Base-by-base conservation (phyloP, 2,797 vertebrate species). In the Champsocephalus gunnari region DNA sequence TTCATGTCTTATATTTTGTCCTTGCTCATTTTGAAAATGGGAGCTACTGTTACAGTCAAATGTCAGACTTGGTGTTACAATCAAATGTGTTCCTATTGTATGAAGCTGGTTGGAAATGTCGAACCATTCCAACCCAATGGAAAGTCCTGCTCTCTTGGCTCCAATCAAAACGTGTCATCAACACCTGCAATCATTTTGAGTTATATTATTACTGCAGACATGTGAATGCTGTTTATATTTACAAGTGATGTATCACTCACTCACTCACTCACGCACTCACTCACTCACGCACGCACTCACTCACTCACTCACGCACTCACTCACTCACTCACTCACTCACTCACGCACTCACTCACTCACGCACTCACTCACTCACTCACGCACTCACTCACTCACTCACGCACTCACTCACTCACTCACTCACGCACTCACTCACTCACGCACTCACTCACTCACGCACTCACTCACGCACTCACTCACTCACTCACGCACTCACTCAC, bases 281-380 rank as follows among this genome's bases (percentile, higher is more conserved):
- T 58, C 66, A 53, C n/a, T 65, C 54, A 69, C 10, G 71, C 19
- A 51, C 5, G 2, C 21, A 21, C 21, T 21, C 21, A 21, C 2
- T 34, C n/a, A 55, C 60, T 58, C 66, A 53, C n/a, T 51, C 66
- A 53, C n/a, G 59, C 54, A 70, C 7, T 77, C 19, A 50, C 5
- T 13, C n/a, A 55, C 60, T 53, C 66, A 53, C n/a, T 58, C 66
- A 53, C n/a, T 65, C 54, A 69, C 10, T 77, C 19, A 51, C 5
- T 21, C n/a, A 55, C 60, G 53, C 66, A 53, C n/a, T 51, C 66
- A 53, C n/a, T 65, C 54, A 69, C 10, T 77, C 19, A 51, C 5
- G 2, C 21, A 21, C 21, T 21, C 21, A 21, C 2, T 21, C n/a
- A 55, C 60, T 58, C 66, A 53, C n/a, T 51, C 66, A 53, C n/a